Conservation (phyloP, 2,888 invertebrate genomes). For the Dinocampus coccinellae region DNA sequence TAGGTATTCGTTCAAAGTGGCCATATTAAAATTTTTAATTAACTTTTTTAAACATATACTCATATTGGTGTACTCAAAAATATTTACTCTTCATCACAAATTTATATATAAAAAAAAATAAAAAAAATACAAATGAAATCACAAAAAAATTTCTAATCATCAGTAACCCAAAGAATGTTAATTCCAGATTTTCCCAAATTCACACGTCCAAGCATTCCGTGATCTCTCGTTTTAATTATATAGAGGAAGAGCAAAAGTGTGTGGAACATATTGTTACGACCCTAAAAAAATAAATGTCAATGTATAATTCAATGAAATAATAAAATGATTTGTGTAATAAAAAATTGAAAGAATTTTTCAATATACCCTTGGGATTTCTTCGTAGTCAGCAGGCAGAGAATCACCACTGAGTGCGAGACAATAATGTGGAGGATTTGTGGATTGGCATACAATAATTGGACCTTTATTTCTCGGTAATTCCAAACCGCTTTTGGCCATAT, state of each 20-base stretch:
- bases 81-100: not conserved
- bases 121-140: no score
- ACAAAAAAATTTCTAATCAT: slow-evolving; percentile 57
- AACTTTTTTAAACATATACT: no score
- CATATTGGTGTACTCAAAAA: no score
- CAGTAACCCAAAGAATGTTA: slow-evolving; percentile 87
- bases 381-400: slow-evolving; percentile 71
- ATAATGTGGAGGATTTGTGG: slow-evolving; percentile 80
- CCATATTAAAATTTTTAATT: no score
- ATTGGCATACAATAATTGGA: slow-evolving; percentile 76
- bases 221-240: slow-evolving; percentile 79
- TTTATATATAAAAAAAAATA: no score
- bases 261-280: slow-evolving; percentile 91
- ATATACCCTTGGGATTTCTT: slow-evolving; percentile 78
- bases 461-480: slow-evolving; percentile 69
- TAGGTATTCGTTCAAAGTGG: no score
- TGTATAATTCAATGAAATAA: slow-evolving; percentile 17
- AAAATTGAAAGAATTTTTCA: not conserved
- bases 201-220: slow-evolving; percentile 82
- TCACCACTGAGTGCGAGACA: slow-evolving; percentile 72
- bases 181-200: slow-evolving; percentile 85
- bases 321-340: not conserved
- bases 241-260: slow-evolving; percentile 86
- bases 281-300: slow-evolving; percentile 70
- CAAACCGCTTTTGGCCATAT: slow-evolving; percentile 68